A percentile compares a stretch with the other conserved stretches of the same genome.
Conservation (phyloP, 2,113 vertebrate species). For the Callopanchax toddi region DNA sequence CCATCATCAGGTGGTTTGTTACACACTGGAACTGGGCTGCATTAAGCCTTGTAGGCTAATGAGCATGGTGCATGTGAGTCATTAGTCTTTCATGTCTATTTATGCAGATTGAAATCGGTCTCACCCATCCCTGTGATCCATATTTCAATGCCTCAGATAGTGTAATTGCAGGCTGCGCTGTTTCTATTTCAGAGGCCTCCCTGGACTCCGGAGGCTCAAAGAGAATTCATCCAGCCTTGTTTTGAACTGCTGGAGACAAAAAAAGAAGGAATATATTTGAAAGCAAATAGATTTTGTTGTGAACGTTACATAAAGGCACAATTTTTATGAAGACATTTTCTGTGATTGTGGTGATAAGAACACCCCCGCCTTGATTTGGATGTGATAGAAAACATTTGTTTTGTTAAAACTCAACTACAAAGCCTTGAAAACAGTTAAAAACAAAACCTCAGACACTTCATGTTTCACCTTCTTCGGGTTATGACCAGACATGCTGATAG, state of each 20-base stretch:
- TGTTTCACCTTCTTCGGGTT: neutral
- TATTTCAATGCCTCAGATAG: slow-evolving; percentile 55
- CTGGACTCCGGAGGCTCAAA: slow-evolving; percentile 34
- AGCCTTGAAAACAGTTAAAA: too few species aligned
- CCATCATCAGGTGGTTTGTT: neutral
- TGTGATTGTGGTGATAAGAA: too few species aligned
- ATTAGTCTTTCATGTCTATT: slow-evolving; percentile 60
- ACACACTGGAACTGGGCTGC: slow-evolving; percentile 12
- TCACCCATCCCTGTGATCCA: slow-evolving; percentile 44
- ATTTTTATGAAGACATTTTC: too few species aligned
- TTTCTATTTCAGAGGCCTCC: slow-evolving; percentile 58
- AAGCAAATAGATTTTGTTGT: neutral
- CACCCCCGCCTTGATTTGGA: too few species aligned
- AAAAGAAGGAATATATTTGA: neutral
- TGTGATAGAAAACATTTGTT: too few species aligned
- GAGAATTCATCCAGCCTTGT: slow-evolving; percentile 30
- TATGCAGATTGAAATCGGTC: slow-evolving; percentile 55
- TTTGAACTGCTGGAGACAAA: slow-evolving; percentile 22
- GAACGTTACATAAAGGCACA: neutral
- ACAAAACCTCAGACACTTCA: too few species aligned
- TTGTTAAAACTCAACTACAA: too few species aligned
- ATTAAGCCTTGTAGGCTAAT: slow-evolving; percentile 28
- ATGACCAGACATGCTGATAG: neutral
- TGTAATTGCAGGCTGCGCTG: slow-evolving; percentile 58
- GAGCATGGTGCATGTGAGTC: slow-evolving; percentile 28